Conservation (phyloP, 2,888 invertebrate genomes). For the Tridacna crocea region DNA sequence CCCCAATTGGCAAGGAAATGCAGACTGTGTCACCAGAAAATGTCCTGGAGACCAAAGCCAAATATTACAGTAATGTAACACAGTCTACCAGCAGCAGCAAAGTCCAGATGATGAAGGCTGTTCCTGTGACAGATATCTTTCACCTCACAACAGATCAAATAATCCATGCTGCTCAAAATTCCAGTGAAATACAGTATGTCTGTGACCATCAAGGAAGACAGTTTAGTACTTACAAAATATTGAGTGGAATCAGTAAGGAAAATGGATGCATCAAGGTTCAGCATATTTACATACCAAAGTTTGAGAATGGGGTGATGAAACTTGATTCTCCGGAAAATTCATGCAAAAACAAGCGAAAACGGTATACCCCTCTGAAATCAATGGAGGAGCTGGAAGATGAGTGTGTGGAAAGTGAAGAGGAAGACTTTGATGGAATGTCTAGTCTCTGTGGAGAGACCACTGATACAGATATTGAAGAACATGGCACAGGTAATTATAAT, state of each 20-base stretch:
- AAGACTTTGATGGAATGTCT: constrained; percentile 11
- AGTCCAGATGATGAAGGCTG: not conserved
- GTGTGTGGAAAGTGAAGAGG: not conserved
- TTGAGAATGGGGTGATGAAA: constrained; percentile 21
- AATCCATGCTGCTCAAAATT: not conserved
- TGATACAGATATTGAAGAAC: constrained; percentile 12
- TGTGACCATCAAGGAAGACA: constrained; percentile 4
- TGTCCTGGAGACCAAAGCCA: constrained; percentile 61
- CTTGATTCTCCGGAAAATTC: constrained; percentile 10
- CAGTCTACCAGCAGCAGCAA: constrained; percentile 5
- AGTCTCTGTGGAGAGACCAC: constrained; percentile 1
- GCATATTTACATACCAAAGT: constrained; percentile 17
- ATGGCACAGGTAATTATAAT: not conserved
- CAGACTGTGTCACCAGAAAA: constrained; percentile 68
- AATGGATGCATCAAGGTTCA: constrained; percentile 17
- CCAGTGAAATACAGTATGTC: constrained; percentile 19
- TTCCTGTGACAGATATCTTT: not conserved
- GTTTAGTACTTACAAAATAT: constrained; percentile 10
- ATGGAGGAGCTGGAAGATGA: not conserved
- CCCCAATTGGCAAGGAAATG: constrained; percentile 57
- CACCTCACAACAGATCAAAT: constrained; percentile 6
- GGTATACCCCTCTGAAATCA: constrained; percentile 63
- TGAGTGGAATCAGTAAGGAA: constrained; percentile 8
- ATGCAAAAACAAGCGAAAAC: constrained; percentile 67
- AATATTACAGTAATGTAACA: not conserved